Evolutionary conservation across 2,888 invertebrate species (phyloP), one percentile per base, ranked within the genome.

Genomic region (Caenorhabditis zanzibari): DNA sequence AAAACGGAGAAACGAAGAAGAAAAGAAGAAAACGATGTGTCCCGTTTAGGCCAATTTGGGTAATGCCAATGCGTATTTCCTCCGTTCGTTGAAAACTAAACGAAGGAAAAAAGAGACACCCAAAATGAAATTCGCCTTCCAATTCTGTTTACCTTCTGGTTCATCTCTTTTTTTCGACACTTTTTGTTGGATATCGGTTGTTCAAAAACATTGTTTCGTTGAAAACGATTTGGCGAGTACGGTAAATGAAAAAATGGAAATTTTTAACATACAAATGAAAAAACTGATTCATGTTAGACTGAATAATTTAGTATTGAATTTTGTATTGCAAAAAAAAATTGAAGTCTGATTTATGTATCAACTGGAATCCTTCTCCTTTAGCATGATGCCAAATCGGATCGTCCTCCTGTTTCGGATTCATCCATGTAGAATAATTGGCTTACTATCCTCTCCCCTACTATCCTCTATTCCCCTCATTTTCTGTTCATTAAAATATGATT

Each of bases 1-100:
- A 58, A 56, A 75, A 10, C 19, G 59, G 22, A 35, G 26, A 32
- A 35, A 19, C 14, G n/a, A 56, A 54, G 54, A 52, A 14, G 35
- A 52, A 47, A 32, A 38, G 38, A 63, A 63, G 44, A 63, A 44
- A 38, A 63, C 16, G 44, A 63, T 41, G 72, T n/a, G 24, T 47
- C 47, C 68, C 59, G 64, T 76, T 76, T 59, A 68, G 68, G 66
- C 75, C 75, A 76, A 76, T 76, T 76, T 76, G 68, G 68, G 76
- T 76, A 76, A 76, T 68, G 75, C 56, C 44, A 56, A 61, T 22
- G 66, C 54, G 35, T 54, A 68, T 68, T 54, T 54, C 58, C 56
- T 32, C 19, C 35, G 76, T 76, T 76, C 76, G 64, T 22, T 47
- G n/a, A 26, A 52, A 47, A 47, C 54, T 44, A 41, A 68, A 59